Conservation (phyloP, 2,113 vertebrate genomes). For the Sarotherodon lohbergeri region DNA sequence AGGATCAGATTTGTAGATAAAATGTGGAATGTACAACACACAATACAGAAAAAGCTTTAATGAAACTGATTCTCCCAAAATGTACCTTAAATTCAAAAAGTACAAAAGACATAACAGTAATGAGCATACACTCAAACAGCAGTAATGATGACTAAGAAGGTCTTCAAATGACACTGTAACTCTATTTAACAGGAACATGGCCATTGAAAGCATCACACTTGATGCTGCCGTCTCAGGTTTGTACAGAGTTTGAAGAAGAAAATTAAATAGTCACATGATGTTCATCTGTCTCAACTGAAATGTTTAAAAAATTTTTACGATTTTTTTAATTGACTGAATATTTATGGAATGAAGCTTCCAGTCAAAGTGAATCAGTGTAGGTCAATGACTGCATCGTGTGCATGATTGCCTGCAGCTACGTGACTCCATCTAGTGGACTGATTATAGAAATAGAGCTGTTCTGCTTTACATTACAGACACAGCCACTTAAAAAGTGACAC, state of each 20-base stretch:
- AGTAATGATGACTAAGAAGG: neutral
- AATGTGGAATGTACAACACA: neutral
- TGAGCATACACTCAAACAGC: neutral
- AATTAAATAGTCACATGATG: neutral
- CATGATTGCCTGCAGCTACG: neutral
- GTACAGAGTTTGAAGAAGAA: no score
- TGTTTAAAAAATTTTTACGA: accelerated
- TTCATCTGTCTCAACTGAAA: neutral
- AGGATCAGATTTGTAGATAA: neutral
- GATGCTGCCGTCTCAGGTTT: neutral
- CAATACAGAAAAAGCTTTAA: neutral
- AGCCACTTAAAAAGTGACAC: no score
- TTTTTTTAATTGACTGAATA: neutral
- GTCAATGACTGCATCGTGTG: neutral
- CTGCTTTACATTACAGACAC: no score
- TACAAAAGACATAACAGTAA: neutral
- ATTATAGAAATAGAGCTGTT: no score
- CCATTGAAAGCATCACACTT: neutral
- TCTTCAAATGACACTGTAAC: neutral
- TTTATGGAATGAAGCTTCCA: neutral
- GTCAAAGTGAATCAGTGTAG: neutral
- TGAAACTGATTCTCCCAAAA: neutral
- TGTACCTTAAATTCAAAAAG: neutral
- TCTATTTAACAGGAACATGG: neutral
- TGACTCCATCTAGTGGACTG: no score